Evolutionary conservation across 2,888 invertebrate genomes (phyloP).

Genomic region (Rhagium mordax): DNA sequence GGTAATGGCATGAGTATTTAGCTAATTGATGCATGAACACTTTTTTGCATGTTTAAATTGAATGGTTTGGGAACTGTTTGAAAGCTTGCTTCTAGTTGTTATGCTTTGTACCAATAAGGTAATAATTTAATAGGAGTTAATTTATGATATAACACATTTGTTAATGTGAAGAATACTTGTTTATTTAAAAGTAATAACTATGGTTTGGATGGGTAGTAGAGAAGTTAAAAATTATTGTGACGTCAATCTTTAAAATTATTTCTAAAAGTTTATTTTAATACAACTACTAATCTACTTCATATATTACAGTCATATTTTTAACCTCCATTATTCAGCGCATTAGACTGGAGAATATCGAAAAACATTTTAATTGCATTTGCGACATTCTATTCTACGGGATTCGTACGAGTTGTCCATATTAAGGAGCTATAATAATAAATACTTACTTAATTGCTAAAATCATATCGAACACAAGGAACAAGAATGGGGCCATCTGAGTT

Average conservation of each 20-base stretch:
- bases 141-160: neutral
- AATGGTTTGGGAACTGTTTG: constrained; percentile 1
- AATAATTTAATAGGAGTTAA: constrained; percentile 17
- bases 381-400: too few species aligned
- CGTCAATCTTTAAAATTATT: neutral
- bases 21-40: constrained; percentile 42
- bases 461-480: too few species aligned
- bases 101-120: constrained; percentile 11
- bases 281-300: neutral
- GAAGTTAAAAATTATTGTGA: neutral
- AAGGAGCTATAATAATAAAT: too few species aligned
- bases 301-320: neutral
- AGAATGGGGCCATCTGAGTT: too few species aligned
- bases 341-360: neutral
- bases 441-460: too few species aligned
- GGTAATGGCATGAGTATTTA: constrained; percentile 58
- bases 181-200: constrained; percentile 14
- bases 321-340: neutral
- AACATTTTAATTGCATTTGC: too few species aligned
- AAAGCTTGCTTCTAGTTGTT: constrained; percentile 6
- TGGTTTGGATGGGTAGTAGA: constrained; percentile 23
- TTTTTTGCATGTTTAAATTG: constrained; percentile 29
- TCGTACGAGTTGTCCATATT: too few species aligned
- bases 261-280: neutral
- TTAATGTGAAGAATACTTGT: neutral